Percentiles rank a stretch among this genome's conserved stretches.
These are phyloP conservation scores for Trachymyrmex cornetzi DNA, from an alignment of 1,140 invertebrate species.

Conservation along the genomic window DNA sequence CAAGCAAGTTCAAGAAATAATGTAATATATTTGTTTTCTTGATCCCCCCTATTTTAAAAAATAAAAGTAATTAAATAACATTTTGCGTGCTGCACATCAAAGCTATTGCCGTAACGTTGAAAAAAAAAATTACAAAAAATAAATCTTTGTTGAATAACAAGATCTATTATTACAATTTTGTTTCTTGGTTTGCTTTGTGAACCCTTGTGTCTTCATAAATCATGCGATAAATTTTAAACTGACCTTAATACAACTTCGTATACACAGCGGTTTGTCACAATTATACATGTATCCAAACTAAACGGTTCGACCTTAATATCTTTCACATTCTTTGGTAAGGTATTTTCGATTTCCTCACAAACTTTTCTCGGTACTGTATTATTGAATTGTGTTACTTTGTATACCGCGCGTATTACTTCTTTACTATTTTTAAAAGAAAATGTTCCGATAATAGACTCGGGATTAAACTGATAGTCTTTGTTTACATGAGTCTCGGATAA, in stretches of 20 bases:
- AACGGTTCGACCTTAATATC: conserved; percentile 87
- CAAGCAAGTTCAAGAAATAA: background rate
- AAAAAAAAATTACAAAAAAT: conserved; percentile 8
- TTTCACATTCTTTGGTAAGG: conserved; percentile 85
- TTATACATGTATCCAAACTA: conserved; percentile 89
- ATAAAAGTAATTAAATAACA: background rate
- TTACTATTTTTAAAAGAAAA: conserved; percentile 87
- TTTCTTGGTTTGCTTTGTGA: background rate
- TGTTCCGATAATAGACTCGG: conserved; percentile 86
- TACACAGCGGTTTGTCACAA: conserved; percentile 90
- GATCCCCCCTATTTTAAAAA: background rate
- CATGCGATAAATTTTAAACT: conserved; percentile 44
- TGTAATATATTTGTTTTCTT: background rate
- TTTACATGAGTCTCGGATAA: conserved; percentile 88
- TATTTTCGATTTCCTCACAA: conserved; percentile 79
- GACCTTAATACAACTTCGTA: conserved; percentile 91
- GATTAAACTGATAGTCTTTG: conserved; percentile 88
- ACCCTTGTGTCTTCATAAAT: background rate
- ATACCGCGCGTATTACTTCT: conserved; percentile 86
- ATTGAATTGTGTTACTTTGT: conserved; percentile 84
- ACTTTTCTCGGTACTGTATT: conserved; percentile 73
- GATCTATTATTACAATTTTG: background rate
- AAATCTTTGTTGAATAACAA: background rate
- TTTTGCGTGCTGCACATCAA: background rate
- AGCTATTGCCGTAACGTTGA: background rate